A percentile compares a stretch with the other conserved stretches of the same genome.
phyloP scores from a whole-genome alignment of 1,140 invertebrate species.

The Drosophila nannoptera region DNA sequence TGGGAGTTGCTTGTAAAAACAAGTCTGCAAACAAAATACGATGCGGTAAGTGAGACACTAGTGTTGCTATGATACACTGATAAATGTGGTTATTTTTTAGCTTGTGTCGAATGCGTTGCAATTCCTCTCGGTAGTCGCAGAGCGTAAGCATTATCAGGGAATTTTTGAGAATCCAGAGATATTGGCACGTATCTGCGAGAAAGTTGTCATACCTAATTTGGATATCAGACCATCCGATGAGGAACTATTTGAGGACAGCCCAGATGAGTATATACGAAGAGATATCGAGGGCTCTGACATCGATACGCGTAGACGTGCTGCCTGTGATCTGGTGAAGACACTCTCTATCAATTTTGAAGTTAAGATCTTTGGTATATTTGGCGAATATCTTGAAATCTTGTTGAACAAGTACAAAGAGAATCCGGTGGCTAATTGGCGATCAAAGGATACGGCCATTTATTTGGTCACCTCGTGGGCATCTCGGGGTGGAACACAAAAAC shows the following conservation, averaged over 20 bases:
- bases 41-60: slow-evolving; percentile 84
- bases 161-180: slow-evolving; percentile 94
- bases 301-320: slow-evolving; percentile 95
- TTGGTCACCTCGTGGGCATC: slow-evolving; percentile 96
- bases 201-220: slow-evolving; percentile 99
- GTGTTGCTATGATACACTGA: not conserved
- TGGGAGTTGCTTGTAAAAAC: slow-evolving; percentile 94
- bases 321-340: slow-evolving; percentile 96
- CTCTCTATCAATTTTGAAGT: slow-evolving; percentile 93
- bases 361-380: slow-evolving; percentile 95
- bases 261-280: slow-evolving; percentile 97
- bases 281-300: slow-evolving; percentile 99
- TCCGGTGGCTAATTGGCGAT: slow-evolving; percentile 90
- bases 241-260: slow-evolving; percentile 98
- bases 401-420: slow-evolving; percentile 88
- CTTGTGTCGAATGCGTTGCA: slow-evolving; percentile 97
- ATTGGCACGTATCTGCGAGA: slow-evolving; percentile 95
- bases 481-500: slow-evolving; percentile 93
- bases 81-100: slow-evolving; percentile 80
- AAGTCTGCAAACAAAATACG: slow-evolving; percentile 92
- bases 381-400: slow-evolving; percentile 93
- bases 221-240: slow-evolving; percentile 96
- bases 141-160: slow-evolving; percentile 90
- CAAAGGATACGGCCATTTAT: slow-evolving; percentile 97
- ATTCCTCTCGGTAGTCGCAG: slow-evolving; percentile 96